A percentile compares a stretch with the other conserved stretches of the same genome.
Evolutionary conservation across 1,140 invertebrate species (phyloP).

Genomic region (Melipona quadrifasciata): DNA sequence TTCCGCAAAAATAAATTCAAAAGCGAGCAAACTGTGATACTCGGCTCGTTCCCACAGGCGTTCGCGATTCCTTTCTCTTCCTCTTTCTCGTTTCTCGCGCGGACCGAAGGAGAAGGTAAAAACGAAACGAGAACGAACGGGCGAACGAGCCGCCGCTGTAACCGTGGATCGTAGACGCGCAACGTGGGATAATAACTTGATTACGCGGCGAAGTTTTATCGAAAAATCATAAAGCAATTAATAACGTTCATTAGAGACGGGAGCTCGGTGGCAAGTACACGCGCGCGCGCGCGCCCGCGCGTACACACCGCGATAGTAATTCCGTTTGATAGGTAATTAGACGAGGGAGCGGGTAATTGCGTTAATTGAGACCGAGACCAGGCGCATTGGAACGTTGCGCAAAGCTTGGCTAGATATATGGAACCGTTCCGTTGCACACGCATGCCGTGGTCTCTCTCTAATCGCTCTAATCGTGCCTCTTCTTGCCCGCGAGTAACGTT

Average conservation of each 20-base stretch:
- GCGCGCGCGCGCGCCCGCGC: slow-evolving; percentile 4
- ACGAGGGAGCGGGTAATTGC: slow-evolving; percentile 76
- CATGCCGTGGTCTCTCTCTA: slow-evolving; percentile 56
- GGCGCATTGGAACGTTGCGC: slow-evolving; percentile 60
- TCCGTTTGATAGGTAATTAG: slow-evolving; percentile 80
- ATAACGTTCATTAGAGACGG: slow-evolving; percentile 79
- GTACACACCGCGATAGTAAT: slow-evolving; percentile 65
- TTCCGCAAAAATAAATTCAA: too few species aligned
- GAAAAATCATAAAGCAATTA: slow-evolving; percentile 82
- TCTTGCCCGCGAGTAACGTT: slow-evolving; percentile 51
- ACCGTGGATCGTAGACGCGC: slow-evolving; percentile 1
- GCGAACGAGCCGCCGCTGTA: not conserved
- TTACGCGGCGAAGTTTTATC: slow-evolving; percentile 75
- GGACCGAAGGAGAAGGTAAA: not conserved
- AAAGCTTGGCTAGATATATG: slow-evolving; percentile 70
- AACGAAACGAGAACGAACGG: not conserved
- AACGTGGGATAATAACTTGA: slow-evolving; percentile 77
- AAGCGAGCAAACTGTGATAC: too few species aligned
- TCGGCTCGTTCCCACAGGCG: too few species aligned
- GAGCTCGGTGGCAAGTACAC: slow-evolving; percentile 26
- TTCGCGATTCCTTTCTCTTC: too few species aligned
- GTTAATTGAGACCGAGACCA: slow-evolving; percentile 74
- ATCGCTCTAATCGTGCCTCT: slow-evolving; percentile 64
- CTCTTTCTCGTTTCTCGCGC: not conserved
- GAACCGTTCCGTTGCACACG: slow-evolving; percentile 69